A percentile compares a stretch with the other conserved stretches of the same genome.
phyloP scores from a whole-genome alignment of 2,113 vertebrate species.

The Chionis minor region DNA sequence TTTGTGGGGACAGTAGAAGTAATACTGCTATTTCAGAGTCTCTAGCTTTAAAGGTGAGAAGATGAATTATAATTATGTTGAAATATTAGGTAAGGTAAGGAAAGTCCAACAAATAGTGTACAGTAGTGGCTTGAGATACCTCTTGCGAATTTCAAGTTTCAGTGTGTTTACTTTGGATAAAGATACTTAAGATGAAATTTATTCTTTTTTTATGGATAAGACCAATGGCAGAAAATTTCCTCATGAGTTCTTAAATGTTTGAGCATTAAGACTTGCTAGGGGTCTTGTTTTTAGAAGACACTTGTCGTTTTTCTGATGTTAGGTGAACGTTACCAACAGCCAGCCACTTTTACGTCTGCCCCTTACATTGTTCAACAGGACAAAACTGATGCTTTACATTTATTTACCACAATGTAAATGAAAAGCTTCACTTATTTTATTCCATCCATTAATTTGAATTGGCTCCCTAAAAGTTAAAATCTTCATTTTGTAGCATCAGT shows the following conservation, averaged over 20 bases:
- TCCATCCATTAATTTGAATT: neutral
- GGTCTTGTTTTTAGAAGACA: neutral
- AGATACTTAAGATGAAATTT: neutral
- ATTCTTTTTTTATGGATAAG: neutral
- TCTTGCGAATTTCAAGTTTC: neutral
- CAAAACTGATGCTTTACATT: neutral
- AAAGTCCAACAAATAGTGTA: neutral
- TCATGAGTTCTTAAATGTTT: neutral
- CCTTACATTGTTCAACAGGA: neutral
- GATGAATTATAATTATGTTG: neutral
- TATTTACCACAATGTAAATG: neutral
- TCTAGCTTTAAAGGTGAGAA: neutral
- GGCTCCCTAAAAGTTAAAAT: neutral
- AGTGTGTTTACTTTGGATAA: neutral
- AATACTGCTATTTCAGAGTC: neutral
- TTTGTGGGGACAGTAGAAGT: neutral
- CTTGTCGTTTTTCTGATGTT: too few relatives aligned
- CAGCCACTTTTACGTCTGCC: neutral
- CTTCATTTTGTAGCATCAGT: neutral
- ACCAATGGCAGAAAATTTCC: neutral
- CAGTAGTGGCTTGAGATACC: neutral
- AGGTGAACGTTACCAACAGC: neutral
- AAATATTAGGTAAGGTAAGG: neutral
- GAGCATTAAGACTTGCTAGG: neutral
- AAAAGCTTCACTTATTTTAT: neutral